Evolutionary conservation across 2,888 invertebrate species (phyloP).

Genomic region (Eledona agricola): DNA sequence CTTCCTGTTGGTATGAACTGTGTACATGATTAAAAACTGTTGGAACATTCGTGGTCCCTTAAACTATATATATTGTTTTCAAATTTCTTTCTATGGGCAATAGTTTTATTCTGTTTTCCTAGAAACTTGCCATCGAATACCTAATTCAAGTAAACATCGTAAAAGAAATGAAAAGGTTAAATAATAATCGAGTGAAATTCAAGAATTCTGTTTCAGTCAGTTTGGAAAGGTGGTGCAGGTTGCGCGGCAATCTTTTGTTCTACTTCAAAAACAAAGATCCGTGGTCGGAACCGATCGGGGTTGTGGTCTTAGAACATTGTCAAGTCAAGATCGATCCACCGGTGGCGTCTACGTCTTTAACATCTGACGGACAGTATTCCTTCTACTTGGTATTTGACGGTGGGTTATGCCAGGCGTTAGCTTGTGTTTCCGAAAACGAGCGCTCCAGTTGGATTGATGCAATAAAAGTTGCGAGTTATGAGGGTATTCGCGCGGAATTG

Average conservation of each 20-base stretch:
- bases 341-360: conserved; percentile 66
- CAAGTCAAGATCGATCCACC: conserved; percentile 74
- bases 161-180: too few species aligned
- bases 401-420: conserved; percentile 82
- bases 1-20: too few species aligned
- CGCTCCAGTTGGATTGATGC: conserved; percentile 87
- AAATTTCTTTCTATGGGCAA: too few species aligned
- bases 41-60: too few species aligned
- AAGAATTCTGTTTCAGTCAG: conserved; percentile 68
- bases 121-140: too few species aligned
- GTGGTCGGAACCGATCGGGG: conserved; percentile 87
- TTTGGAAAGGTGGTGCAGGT: conserved; percentile 86
- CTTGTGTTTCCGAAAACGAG: conserved; percentile 81
- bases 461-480: conserved; percentile 85
- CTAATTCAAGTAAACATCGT: too few species aligned
- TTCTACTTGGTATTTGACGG: conserved; percentile 88
- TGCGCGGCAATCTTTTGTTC: conserved; percentile 92
- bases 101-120: too few species aligned
- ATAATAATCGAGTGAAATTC: not conserved
- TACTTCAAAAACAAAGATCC: conserved; percentile 91
- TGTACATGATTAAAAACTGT: too few species aligned
- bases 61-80: too few species aligned
- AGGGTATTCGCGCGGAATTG: conserved; percentile 80
- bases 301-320: conserved; percentile 89
- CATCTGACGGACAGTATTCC: conserved; percentile 79